Evolutionary conservation across 2,888 invertebrate genomes (phyloP).

Genomic region (Dynastes tityus): DNA sequence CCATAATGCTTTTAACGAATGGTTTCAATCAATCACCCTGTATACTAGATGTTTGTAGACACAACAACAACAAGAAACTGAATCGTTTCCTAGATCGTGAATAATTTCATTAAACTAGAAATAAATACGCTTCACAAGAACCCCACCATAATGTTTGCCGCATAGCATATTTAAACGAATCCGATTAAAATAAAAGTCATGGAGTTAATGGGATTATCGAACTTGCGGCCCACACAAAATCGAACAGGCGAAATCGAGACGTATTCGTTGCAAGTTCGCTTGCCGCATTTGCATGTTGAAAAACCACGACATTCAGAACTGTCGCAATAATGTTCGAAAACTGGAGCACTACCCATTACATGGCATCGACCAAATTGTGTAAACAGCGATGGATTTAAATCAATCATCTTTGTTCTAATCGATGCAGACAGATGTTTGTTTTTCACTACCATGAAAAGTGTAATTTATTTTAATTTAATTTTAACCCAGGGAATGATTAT

Average conservation of each 20-base stretch:
- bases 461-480: too few species aligned
- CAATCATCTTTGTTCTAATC: not conserved
- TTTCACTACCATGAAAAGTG: not conserved
- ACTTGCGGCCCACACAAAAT: constrained; percentile 4
- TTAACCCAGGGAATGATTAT: too few species aligned
- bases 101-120: not conserved
- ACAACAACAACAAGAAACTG: too few species aligned
- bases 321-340: constrained; percentile 24
- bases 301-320: constrained; percentile 17
- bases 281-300: constrained; percentile 25
- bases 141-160: not conserved
- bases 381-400: constrained; percentile 19
- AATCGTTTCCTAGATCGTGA: not conserved
- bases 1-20: too few species aligned
- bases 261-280: constrained; percentile 3
- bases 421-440: not conserved
- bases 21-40: too few species aligned
- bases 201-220: constrained; percentile 34
- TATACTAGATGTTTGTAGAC: too few species aligned
- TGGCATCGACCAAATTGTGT: constrained; percentile 1
- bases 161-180: constrained; percentile 9
- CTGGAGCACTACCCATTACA: constrained; percentile 17
- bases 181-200: constrained; percentile 15
- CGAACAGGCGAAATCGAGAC: not conserved
- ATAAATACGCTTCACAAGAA: not conserved